Evolutionary conservation across 2,797 vertebrate genomes (phyloP), one percentile per base, ranked within the genome.

Genomic region (Centropyge bicolor): DNA sequence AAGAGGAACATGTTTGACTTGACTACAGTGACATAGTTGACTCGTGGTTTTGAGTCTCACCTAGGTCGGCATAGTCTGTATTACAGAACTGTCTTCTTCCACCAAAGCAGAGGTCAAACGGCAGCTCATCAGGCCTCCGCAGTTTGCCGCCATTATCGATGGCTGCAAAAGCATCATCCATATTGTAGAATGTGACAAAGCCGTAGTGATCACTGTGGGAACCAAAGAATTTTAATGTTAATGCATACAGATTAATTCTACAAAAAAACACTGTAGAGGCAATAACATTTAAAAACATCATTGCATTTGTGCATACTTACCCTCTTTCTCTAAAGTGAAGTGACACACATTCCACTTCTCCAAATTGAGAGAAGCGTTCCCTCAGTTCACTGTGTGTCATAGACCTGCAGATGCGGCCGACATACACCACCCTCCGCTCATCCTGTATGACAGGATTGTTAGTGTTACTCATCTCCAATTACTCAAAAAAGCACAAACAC

Each of bases 81-180:
- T 96, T 96, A 91, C 98, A 99, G 93, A 99, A 99, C 91, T 99
- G 98, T 70, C 98, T 88, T 46, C 98, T 96, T 59, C 98, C 98
- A 0, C 98, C 98, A 0, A 99, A 99, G 92, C 98, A 99, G 56
- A 99, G 94, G 85, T 99, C 98, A 0, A 99, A 99, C 1, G 97
- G 97, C 69, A 97, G 95, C 89, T 99, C 98, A 0, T 98, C 95
- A 0, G 97, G 96, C 63, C 88, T 94, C 54, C 97, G 94, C 70
- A 99, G 88, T 78, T 97, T 97, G 66, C 96, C 92, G 19, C 97
- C 98, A 0, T 97, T 99, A 84, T 99, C 97, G 0, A 99, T 98
- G 76, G 98, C 98, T 0, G 96, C 94, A 17, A 98, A 97, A 24
- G 98, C 98, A 19, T 98, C 96, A 36, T 97, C 93, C 5, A 96